Conservation (phyloP, 2,113 vertebrate genomes). For the Otolemur garnettii region DNA sequence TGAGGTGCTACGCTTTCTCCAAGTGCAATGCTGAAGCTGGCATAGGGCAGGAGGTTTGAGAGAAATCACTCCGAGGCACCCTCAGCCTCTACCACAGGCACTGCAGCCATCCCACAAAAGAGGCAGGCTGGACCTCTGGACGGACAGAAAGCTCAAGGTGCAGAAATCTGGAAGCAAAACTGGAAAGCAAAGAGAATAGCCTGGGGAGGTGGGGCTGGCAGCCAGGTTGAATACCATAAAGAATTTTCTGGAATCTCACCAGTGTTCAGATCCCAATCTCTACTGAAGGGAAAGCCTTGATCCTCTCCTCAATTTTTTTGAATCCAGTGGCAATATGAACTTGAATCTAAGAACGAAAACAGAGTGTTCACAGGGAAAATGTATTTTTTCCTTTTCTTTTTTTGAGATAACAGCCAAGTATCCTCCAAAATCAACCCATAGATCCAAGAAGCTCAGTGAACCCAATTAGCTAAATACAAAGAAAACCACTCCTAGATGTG, state of each 20-base stretch:
- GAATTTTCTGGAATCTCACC: conserved; percentile 4
- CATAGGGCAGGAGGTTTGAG: not conserved
- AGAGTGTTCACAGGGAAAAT: not conserved
- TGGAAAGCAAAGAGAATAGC: not conserved
- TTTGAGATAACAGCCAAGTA: not conserved
- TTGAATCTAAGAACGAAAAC: conserved; percentile 17
- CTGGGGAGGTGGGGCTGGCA: not conserved
- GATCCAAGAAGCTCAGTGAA: conserved; percentile 26
- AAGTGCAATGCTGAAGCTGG: not conserved
- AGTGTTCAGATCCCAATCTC: not conserved
- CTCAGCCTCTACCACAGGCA: not conserved
- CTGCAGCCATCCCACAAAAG: not conserved
- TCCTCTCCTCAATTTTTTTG: not conserved
- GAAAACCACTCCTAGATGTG: conserved; percentile 5
- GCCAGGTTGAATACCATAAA: not conserved
- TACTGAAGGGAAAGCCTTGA: not conserved
- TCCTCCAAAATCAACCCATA: conserved; percentile 33
- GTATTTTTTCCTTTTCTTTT: not conserved
- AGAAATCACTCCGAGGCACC: not conserved
- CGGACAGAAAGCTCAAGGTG: not conserved
- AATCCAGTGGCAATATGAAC: not conserved
- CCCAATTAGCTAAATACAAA: not conserved
- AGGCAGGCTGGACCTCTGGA: not conserved
- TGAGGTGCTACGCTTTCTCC: not conserved
- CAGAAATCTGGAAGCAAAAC: not conserved